phyloP scores from a whole-genome alignment of 2,797 vertebrate genomes.

The Thalassophryne amazonica region DNA sequence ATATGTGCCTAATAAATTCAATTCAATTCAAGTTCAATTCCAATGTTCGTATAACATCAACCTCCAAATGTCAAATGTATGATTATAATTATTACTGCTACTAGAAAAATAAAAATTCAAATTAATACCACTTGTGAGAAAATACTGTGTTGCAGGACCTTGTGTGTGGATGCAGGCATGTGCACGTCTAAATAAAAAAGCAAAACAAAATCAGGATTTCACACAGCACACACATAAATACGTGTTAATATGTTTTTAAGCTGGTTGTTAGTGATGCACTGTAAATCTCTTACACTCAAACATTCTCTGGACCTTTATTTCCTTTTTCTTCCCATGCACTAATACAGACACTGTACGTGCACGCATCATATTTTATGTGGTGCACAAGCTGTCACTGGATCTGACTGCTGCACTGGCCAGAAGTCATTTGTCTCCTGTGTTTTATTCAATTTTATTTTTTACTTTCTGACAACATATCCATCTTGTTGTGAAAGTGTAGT shows the following conservation, averaged over 20 bases:
- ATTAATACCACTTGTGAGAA: too few relatives aligned
- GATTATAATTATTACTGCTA: too few relatives aligned
- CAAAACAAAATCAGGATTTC: too few relatives aligned
- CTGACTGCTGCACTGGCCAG: conserved; percentile 46
- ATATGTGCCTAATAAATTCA: too few relatives aligned
- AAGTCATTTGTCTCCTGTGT: conserved; percentile 56
- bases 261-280: conserved; percentile 53
- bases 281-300: conserved; percentile 72
- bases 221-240: conserved; percentile 47
- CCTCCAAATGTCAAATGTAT: too few relatives aligned
- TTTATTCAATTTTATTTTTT: conserved; percentile 58
- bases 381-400: conserved; percentile 46
- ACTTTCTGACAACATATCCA: conserved; percentile 54
- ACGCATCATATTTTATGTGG: conserved; percentile 21
- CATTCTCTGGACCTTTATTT: conserved; percentile 58
- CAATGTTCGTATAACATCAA: too few relatives aligned
- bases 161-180: too few relatives aligned
- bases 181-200: too few relatives aligned
- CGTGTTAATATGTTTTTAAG: conserved; percentile 66
- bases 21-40: too few relatives aligned
- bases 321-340: conserved; percentile 30
- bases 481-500: conserved; percentile 45
- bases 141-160: too few relatives aligned
- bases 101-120: too few relatives aligned
- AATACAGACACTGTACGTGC: background rate